Conservation (phyloP, 2,888 invertebrate genomes). For the Apomyelois bistriatella region DNA sequence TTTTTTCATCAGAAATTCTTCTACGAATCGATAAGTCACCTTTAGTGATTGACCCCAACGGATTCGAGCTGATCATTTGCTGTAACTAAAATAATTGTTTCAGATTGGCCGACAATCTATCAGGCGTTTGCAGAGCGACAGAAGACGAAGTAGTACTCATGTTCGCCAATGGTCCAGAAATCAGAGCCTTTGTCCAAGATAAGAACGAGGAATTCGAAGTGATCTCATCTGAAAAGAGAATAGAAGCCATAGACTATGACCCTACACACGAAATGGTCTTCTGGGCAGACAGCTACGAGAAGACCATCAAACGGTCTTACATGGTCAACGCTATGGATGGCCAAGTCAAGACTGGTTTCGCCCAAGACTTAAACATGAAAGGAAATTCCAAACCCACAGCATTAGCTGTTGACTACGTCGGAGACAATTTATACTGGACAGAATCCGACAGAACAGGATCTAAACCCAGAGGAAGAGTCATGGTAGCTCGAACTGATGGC, state of each 20-base stretch:
- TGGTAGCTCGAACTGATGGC: constrained; percentile 94
- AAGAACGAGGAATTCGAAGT: constrained; percentile 87
- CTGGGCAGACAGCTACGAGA: constrained; percentile 96
- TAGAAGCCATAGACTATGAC: constrained; percentile 95
- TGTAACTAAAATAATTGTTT: constrained; percentile 17
- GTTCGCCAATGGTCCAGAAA: constrained; percentile 92
- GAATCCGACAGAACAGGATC: constrained; percentile 88
- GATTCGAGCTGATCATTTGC: too few relatives aligned
- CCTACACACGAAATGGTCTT: constrained; percentile 91
- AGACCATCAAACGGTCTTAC: constrained; percentile 94
- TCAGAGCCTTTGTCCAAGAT: constrained; percentile 85
- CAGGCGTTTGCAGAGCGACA: constrained; percentile 89
- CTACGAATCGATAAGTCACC: too few relatives aligned
- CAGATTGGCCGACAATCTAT: constrained; percentile 84
- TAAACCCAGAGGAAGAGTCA: constrained; percentile 88
- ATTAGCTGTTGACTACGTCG: constrained; percentile 95
- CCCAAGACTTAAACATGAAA: constrained; percentile 93
- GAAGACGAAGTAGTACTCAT: constrained; percentile 84
- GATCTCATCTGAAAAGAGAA: constrained; percentile 91
- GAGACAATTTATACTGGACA: constrained; percentile 96
- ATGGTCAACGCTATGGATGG: constrained; percentile 90
- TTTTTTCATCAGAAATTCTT: too few relatives aligned
- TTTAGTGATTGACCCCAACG: too few relatives aligned
- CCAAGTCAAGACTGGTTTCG: constrained; percentile 88
- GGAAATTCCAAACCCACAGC: constrained; percentile 92